Percentiles rank a stretch among this genome's conserved stretches.
Conservation (phyloP, 2,797 vertebrate species). For the Gambusia yucatana region DNA sequence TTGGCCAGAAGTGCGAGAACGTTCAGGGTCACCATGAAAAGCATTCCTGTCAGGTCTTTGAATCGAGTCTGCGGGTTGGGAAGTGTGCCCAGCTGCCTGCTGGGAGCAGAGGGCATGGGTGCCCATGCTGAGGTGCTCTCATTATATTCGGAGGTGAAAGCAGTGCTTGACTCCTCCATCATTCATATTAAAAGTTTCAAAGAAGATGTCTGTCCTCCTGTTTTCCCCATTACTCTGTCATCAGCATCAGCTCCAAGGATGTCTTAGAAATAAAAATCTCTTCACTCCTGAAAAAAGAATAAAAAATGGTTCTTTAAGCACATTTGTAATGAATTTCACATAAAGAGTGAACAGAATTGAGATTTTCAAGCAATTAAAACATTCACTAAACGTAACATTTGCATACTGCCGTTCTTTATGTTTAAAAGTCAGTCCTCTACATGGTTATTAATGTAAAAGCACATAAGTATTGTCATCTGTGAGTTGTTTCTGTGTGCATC, state of each 20-base stretch:
- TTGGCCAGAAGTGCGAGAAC: constrained; percentile 88
- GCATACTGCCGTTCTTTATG: not conserved
- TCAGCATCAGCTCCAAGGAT: constrained; percentile 6
- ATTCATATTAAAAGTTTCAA: constrained; percentile 53
- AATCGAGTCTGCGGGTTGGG: constrained; percentile 67
- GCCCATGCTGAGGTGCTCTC: constrained; percentile 58
- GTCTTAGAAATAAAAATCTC: constrained; percentile 21
- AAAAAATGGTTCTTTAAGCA: constrained; percentile 7
- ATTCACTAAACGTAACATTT: not conserved
- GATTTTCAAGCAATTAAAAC: not conserved
- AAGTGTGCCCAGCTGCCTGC: constrained; percentile 73
- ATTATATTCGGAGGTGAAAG: constrained; percentile 58
- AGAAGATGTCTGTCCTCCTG: constrained; percentile 26
- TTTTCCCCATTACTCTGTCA: constrained; percentile 51
- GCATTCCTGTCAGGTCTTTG: constrained; percentile 83
- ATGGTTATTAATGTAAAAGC: not conserved
- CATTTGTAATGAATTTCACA: not conserved
- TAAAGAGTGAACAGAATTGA: not conserved
- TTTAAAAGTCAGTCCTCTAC: not conserved
- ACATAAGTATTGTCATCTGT: not conserved
- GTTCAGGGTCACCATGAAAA: constrained; percentile 88
- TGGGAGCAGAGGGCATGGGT: constrained; percentile 61
- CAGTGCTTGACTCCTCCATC: constrained; percentile 71
- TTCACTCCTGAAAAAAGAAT: constrained; percentile 53
- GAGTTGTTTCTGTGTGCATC: not conserved